Evolutionary conservation across 1,140 invertebrate genomes (phyloP).

Genomic region (Cephus cinctus): DNA sequence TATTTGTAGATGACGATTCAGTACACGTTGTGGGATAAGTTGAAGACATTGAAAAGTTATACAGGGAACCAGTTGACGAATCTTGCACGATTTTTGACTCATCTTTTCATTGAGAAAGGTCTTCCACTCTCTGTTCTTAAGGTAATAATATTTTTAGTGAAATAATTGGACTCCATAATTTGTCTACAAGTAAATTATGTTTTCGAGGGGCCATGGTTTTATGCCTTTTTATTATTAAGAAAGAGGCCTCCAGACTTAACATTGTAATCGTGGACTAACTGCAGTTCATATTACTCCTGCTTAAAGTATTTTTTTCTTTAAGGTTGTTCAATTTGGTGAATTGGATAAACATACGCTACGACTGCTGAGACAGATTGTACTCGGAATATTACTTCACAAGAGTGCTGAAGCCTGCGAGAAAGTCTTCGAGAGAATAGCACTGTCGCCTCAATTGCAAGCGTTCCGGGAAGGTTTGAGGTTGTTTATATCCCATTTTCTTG

Average conservation of each 20-base stretch:
- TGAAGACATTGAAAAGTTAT: slow-evolving; percentile 75
- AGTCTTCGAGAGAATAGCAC: slow-evolving; percentile 68
- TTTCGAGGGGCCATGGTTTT: slow-evolving; percentile 1
- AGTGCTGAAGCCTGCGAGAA: slow-evolving; percentile 59
- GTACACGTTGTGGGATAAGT: slow-evolving; percentile 88
- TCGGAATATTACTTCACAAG: slow-evolving; percentile 67
- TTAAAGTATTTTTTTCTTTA: slow-evolving; percentile 31
- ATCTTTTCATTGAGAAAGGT: slow-evolving; percentile 78
- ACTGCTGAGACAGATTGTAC: slow-evolving; percentile 70
- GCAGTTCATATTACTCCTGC: not conserved
- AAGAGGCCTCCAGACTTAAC: not conserved
- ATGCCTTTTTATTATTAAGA: not conserved
- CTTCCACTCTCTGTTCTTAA: slow-evolving; percentile 84
- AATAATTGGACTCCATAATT: slow-evolving; percentile 16
- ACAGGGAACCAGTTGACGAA: slow-evolving; percentile 68
- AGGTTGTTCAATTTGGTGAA: slow-evolving; percentile 80
- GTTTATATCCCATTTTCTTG: slow-evolving; percentile 78
- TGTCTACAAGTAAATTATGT: not conserved
- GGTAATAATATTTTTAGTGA: slow-evolving; percentile 55
- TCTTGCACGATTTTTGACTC: slow-evolving; percentile 75
- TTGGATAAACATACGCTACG: slow-evolving; percentile 69
- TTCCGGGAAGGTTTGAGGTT: slow-evolving; percentile 75
- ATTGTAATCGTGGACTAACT: slow-evolving; percentile 12
- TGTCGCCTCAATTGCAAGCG: slow-evolving; percentile 66
- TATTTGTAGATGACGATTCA: slow-evolving; percentile 79